Evolutionary conservation across 2,888 invertebrate genomes (phyloP).

Genomic region (Drosophila paramelanica): DNA sequence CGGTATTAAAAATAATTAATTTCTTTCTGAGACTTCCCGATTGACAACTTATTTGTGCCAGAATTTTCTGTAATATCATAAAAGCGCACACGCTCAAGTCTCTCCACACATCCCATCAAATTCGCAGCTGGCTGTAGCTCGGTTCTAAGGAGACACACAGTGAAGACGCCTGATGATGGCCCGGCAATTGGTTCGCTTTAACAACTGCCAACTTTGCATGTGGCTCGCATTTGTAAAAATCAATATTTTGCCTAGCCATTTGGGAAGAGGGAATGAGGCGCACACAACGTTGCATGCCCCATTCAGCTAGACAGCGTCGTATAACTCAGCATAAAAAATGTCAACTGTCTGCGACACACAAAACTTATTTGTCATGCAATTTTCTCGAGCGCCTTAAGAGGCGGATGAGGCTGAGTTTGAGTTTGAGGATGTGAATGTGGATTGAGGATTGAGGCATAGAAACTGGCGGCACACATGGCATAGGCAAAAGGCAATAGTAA

Average conservation of each 20-base stretch:
- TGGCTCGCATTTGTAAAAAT: slow-evolving; percentile 72
- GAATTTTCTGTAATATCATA: neutral
- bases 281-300: slow-evolving; percentile 43
- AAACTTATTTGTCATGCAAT: slow-evolving; percentile 80
- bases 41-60: neutral
- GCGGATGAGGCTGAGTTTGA: slow-evolving; percentile 32
- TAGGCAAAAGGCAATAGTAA: slow-evolving; percentile 49
- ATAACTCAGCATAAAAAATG: slow-evolving; percentile 77
- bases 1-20: neutral
- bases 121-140: slow-evolving; percentile 25
- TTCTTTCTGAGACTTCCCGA: neutral
- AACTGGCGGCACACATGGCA: slow-evolving; percentile 47
- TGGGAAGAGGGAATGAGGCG: slow-evolving; percentile 4
- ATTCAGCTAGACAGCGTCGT: slow-evolving; percentile 59
- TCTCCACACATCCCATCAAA: slow-evolving; percentile 40
- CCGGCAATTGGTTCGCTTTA: slow-evolving; percentile 64
- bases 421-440: slow-evolving; percentile 3
- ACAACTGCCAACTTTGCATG: slow-evolving; percentile 76
- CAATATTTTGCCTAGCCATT: slow-evolving; percentile 61
- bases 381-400: slow-evolving; percentile 74
- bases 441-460: slow-evolving; percentile 29
- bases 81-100: slow-evolving; percentile 1
- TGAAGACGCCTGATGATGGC: slow-evolving; percentile 15
- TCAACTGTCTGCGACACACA: slow-evolving; percentile 79
- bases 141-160: neutral